Evolutionary conservation across 2,797 vertebrate species (phyloP), one percentile per base, ranked within the genome.

Genomic region (Manis crassicaudata): DNA sequence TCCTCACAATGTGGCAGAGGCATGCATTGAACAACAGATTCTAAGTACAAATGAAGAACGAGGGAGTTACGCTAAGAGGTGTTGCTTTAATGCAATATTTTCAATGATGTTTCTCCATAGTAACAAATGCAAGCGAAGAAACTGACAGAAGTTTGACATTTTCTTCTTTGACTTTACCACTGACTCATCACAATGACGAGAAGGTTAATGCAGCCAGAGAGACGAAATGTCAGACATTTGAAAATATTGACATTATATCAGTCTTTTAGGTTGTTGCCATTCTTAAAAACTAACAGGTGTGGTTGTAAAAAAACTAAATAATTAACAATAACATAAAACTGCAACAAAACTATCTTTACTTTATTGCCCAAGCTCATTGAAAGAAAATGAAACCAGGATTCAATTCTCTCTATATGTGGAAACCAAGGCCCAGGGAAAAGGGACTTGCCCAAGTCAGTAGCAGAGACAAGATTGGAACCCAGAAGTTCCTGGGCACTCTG

Each of bases 141-240:
- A 73, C 0, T 56, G 17, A 88, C 29, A 88, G 52, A 88, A 80
- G 14, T 43, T 50, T 92, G 83, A 88, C 65, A 96, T 95, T 89
- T 96, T 75, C 62, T 85, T 83, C 52, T 93, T 96, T 89, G 58
- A 89, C 80, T 94, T 97, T 62, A 94, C 90, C 68, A 94, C 54
- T 92, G 84, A 95, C 29, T 90, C 43, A 43, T 46, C 40, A 12
- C 29, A 88, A 80, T 92, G 46, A 95, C 77, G 62, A 76, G 40
- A 93, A 93, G 37, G 86, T 97, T 96, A 97, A 91, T 92, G n/a
- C 32, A 96, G 89, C 93, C 60, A 73, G 65, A 80, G 56, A 60
- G 50, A 80, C 46, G 32, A 97, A 91, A 92, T 81, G 50, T 46
- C 35, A 80, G 32, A 82, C 21, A 43, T 88, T 96, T 4, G 7